Conservation (phyloP, 2,888 invertebrate species). For the Holacanthella duospinosa region DNA sequence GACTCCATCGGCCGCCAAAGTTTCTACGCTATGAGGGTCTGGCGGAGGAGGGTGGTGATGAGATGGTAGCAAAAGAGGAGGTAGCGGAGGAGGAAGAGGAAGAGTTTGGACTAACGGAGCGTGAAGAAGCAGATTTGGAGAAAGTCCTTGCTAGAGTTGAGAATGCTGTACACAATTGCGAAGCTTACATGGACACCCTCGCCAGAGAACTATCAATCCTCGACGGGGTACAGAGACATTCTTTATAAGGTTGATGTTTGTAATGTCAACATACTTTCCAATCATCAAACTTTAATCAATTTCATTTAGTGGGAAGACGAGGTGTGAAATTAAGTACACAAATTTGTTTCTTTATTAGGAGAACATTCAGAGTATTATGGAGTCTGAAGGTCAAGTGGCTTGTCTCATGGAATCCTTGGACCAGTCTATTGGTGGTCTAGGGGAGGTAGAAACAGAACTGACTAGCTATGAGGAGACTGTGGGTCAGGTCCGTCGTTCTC, state of each 20-base stretch:
- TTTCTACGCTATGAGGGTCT: constrained; percentile 31
- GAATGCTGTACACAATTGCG: constrained; percentile 78
- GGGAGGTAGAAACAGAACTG: constrained; percentile 59
- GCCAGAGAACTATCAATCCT: constrained; percentile 72
- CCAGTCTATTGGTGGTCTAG: constrained; percentile 63
- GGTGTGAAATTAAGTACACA: neutral
- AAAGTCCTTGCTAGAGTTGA: constrained; percentile 73
- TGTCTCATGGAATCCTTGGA: constrained; percentile 60
- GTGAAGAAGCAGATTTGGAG: constrained; percentile 73
- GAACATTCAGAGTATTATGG: constrained; percentile 82
- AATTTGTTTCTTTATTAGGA: constrained; percentile 48
- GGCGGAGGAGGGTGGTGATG: constrained; percentile 28
- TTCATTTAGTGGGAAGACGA: constrained; percentile 7
- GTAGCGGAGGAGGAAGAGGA: constrained; percentile 46
- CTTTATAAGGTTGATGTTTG: neutral
- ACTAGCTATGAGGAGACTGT: constrained; percentile 69
- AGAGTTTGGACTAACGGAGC: constrained; percentile 67
- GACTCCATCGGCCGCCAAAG: constrained; percentile 34
- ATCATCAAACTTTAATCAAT: neutral
- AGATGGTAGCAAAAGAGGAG: constrained; percentile 33
- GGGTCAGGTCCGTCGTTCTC: constrained; percentile 72
- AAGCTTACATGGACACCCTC: constrained; percentile 58
- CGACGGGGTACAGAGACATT: constrained; percentile 55
- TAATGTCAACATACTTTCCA: too few relatives aligned
- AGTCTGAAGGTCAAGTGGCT: constrained; percentile 72